Base-by-base conservation (phyloP, 2,797 vertebrate species). In the Propithecus deckenii region DNA sequence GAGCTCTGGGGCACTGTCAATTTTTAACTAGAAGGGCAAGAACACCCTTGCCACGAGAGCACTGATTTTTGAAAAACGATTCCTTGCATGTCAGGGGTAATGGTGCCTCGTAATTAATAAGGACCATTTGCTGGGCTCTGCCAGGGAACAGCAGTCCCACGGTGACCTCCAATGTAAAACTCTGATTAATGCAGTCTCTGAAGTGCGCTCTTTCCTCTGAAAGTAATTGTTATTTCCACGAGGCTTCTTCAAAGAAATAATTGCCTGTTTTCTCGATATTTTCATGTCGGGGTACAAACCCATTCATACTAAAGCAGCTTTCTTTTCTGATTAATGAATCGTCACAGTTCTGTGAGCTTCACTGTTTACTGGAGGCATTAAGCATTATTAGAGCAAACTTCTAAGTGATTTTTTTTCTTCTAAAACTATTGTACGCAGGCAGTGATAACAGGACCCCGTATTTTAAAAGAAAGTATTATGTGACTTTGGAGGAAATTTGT, bases 21-120 rank as follows among this genome's bases (percentile, higher is more conserved):
- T 28, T 87, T 95, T 93, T 97, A 95, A 63, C 85, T 88, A 57
- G 38, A 89, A 96, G 91, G 89, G 46, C 96, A 92, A 91, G 95
- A 87, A 74, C 91, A 57, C 4, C 52, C 69, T 59, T 87, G 57
- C 14, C 41, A 80, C 35, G 35, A 67, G 76, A 48, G 57, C 41
- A 43, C 87, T 92, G 67, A 74, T n/a, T 94, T 83, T 85, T 91
- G 59, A 96, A 97, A 97, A 97, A 94, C 84, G 95, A 97, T 98
- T 84, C 86, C 25, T 98, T 97, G 96, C 78, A 55, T 90, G 92
- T 15, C 91, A 91, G 46, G 81, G 90, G 78, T 23, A 61, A 30
- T 80, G 72, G 85, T 96, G 91, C 90, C 22, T 97, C 50, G 13
- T 92, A 90, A 92, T 95, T 94, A 80, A 89, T 90, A 59, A 92